Base-by-base conservation (phyloP, 2,113 vertebrate species). In the Salvator merianae region DNA sequence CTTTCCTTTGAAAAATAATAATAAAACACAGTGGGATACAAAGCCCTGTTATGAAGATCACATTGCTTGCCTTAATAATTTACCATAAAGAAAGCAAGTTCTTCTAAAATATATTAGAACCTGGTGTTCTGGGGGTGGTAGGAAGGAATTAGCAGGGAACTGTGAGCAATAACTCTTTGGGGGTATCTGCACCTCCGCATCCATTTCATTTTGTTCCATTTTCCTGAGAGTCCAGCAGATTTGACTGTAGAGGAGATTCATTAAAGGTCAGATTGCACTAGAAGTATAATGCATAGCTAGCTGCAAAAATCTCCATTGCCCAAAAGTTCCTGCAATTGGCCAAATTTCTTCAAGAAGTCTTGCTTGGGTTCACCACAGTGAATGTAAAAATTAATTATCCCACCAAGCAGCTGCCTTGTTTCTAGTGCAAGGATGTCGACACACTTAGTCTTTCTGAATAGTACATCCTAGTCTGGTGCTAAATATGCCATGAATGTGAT, bases 351-450 rank as follows among this genome's bases (percentile, higher is more conserved):
- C 91, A 75, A 83, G 92, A 92, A 93, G 92, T 92, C 94, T 95
- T 95, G 94, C 94, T 94, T 94, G 93, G 93, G 93, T 94, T 95
- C 93, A 92, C 93, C 83, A 84, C 79, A 92, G 87, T 92, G 92
- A 81, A 92, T 96, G 93, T 96, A 94, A 96, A 96, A 95, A 95
- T 96, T 96, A 96, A 96, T 96, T 95, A 94, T 90, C 94, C 93
- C 84, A 86, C 84, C 79, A 92, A 73, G 90, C 94, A 93, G 93
- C 93, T 93, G 85, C 84, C 88, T 81, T 88, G 84, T 88, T 81
- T 79, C 75, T 92, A 90, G 88, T 91, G 90, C 92, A 90, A 94
- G 91, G 77, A 88, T 94, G 91, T 96, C 94, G 94, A 92, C 91
- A 94, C 83, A 26, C 55, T 82, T 88, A 94, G 89, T 91, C 90